Percentiles rank a stretch among this genome's conserved stretches.
Conservation (phyloP, 37 sponge, comb jelly and placozoan species). For the Hormiphora californensis region DNA sequence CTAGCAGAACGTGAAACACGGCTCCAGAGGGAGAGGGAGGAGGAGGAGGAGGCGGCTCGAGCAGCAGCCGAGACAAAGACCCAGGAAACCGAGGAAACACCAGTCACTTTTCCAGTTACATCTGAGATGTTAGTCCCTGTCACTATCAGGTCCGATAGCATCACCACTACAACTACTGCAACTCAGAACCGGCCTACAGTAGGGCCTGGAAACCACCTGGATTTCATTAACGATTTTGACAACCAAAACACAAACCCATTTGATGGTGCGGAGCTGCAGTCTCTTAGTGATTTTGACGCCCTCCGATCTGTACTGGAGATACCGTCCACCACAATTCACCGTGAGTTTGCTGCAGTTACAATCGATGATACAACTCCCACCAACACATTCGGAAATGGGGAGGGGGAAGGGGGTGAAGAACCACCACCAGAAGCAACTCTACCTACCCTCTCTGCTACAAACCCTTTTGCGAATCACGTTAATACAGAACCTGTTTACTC, state of each 20-base stretch:
- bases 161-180: too few relatives aligned
- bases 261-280: conserved; percentile 45
- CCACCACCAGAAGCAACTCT: background rate
- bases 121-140: background rate
- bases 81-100: too few relatives aligned
- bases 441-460: background rate
- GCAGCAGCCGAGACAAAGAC: too few relatives aligned
- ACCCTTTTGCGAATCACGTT: background rate
- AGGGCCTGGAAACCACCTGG: background rate
- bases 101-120: too few relatives aligned
- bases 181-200: background rate
- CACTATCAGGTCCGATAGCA: background rate
- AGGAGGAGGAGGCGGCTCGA: too few relatives aligned
- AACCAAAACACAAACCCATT: conserved; percentile 14
- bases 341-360: background rate
- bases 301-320: conserved; percentile 5
- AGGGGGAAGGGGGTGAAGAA: background rate
- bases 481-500: conserved; percentile 6
- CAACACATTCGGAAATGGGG: background rate
- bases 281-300: conserved; percentile 44
- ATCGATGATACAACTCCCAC: background rate
- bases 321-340: too few relatives aligned
- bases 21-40: too few relatives aligned
- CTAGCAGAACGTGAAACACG: background rate
- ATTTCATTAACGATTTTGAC: background rate